Conservation (phyloP, 2,888 invertebrate genomes). For the Agonopterix alstromeriana region DNA sequence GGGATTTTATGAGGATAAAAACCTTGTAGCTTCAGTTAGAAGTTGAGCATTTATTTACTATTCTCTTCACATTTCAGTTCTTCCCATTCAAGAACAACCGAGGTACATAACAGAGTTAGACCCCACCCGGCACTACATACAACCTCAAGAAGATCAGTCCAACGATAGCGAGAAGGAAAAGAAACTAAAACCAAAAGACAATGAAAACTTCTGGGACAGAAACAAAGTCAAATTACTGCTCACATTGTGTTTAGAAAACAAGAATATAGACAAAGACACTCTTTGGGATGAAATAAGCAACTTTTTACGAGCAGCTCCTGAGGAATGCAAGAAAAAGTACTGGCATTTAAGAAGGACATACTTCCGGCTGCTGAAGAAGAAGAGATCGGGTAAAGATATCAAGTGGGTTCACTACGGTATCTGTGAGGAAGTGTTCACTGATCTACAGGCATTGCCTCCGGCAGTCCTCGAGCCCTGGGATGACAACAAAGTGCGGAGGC, state of each 20-base stretch:
- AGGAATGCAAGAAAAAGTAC: constrained; percentile 58
- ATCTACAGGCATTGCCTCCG: constrained; percentile 44
- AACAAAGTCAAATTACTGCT: constrained; percentile 53
- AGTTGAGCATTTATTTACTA: too few relatives aligned
- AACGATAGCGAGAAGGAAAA: constrained; percentile 25
- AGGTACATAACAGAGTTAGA: constrained; percentile 46
- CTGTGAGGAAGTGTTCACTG: constrained; percentile 62
- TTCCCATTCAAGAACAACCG: constrained; percentile 43
- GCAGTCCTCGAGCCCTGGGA: constrained; percentile 57
- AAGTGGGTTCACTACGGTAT: constrained; percentile 61
- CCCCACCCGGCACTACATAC: constrained; percentile 47
- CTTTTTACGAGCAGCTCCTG: constrained; percentile 41
- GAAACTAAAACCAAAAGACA: constrained; percentile 26
- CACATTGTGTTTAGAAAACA: constrained; percentile 46
- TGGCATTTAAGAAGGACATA: constrained; percentile 56
- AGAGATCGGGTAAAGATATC: constrained; percentile 50
- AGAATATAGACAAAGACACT: constrained; percentile 34
- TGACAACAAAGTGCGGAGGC: constrained; percentile 44
- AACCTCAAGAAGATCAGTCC: constrained; percentile 23
- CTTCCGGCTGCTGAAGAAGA: constrained; percentile 58
- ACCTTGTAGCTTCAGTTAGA: too few relatives aligned
- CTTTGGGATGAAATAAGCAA: constrained; percentile 48
- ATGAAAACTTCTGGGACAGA: constrained; percentile 55
- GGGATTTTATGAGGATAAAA: too few relatives aligned
- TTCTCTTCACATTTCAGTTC: constrained; percentile 24